Conservation (phyloP, 2,113 vertebrate species). For the Gasterosteus aculeatus region DNA sequence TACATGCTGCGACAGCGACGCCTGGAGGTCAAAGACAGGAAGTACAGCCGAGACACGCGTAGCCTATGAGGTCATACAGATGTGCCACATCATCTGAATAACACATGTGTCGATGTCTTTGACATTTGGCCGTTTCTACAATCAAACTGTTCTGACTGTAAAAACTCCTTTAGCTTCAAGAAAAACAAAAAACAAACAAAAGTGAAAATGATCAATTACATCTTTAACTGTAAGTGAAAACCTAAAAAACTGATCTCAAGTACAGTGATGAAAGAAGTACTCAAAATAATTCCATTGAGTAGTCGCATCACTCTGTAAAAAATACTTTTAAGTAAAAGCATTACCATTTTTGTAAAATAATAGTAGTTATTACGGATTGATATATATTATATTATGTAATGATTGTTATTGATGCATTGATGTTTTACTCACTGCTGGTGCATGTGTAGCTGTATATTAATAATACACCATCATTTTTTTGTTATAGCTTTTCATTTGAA, state of each 20-base stretch:
- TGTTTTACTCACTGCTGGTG: neutral
- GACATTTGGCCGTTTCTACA: neutral
- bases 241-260: neutral
- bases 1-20: conserved; percentile 56
- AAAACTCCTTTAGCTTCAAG: neutral
- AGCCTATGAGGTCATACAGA: neutral
- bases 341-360: neutral
- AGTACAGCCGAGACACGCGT: neutral
- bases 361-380: neutral
- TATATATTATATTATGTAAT: neutral
- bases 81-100: neutral
- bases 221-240: neutral
- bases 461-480: neutral
- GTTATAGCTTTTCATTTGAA: neutral
- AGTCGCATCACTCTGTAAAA: neutral
- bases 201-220: neutral
- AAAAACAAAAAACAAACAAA: neutral
- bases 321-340: neutral
- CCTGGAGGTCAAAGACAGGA: conserved; percentile 32
- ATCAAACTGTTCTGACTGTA: neutral
- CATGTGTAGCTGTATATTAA: neutral
- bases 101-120: neutral
- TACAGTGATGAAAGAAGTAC: neutral
- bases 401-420: neutral
- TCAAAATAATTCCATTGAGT: neutral